Base-by-base conservation (phyloP, 1,140 invertebrate species). In the Hesperophylax magnus region DNA sequence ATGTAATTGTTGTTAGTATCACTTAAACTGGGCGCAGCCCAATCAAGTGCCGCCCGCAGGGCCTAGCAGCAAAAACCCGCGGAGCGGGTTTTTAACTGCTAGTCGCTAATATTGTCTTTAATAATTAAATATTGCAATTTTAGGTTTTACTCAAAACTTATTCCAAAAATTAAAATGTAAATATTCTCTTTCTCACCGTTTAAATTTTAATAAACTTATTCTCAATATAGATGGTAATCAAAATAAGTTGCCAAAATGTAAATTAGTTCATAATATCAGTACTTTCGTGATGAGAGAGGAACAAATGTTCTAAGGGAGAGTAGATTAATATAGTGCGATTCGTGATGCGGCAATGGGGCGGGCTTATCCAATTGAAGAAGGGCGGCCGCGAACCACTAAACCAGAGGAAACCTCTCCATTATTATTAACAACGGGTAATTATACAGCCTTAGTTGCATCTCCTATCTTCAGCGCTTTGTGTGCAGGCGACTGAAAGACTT, bases 301-400 rank as follows among this genome's bases (percentile, higher is more conserved):
- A 56, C n/a, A 24, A 75, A 58, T 31, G 72, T 76, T 56, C 58
- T 52, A 60, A 76, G 60, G 71, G 22, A 58, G 88, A 78, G 88
- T 87, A 86, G 86, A 86, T 86, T 79, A 78, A 87, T 87, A 86
- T 86, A 86, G 86, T 79, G 47, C 22, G 71, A 54, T 67, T 17
- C 77, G 67, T 65, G 76, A 71, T 72, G 54, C 78, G 72, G 52
- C 47, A 61, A 27, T 27, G 18, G 76, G 82, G 82, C 24, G 47
- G 80, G 79, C 78, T 84, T 84, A 84, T 84, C 82, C 79, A 81
- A 81, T 84, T 81, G 79, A 72, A 77, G 79, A 39, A 79, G 69
- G 60, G 76, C 77, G 65, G 69, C 52, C 39, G 76, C 74, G 69
- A 75, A 80, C 79, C 75, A 67, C 67, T 67, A 69, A 78, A 78